Evolutionary conservation across 2,888 invertebrate genomes (phyloP).

Genomic region (Amiota communis): DNA sequence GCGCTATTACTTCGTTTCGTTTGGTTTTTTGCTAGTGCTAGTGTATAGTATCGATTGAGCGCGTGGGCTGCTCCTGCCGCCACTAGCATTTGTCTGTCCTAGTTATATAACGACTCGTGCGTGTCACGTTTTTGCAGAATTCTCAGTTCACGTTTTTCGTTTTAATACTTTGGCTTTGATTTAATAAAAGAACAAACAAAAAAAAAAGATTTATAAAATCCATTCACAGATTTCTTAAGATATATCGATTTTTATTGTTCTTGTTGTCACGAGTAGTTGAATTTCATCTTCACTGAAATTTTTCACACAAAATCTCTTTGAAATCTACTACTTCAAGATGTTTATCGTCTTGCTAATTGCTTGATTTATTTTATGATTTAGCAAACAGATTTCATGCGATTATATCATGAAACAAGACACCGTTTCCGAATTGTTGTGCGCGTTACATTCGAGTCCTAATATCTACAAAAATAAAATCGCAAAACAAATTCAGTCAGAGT

Average conservation of each 20-base stretch:
- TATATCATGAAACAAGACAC: too few species aligned
- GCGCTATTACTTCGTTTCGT: neutral
- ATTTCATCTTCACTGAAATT: constrained; percentile 10
- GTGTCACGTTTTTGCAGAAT: constrained; percentile 25
- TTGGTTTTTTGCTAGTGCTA: neutral
- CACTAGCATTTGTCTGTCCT: constrained; percentile 23
- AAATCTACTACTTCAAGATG: too few species aligned
- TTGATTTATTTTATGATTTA: neutral
- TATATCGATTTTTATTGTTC: constrained; percentile 13
- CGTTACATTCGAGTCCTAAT: constrained; percentile 2
- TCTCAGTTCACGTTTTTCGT: neutral
- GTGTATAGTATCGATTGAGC: constrained; percentile 34
- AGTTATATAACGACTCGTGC: constrained; percentile 40
- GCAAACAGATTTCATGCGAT: neutral
- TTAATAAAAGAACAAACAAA: too few species aligned
- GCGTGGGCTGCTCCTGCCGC: constrained; percentile 18
- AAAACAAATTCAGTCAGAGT: constrained; percentile 7
- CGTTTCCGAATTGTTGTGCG: neutral
- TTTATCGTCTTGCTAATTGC: neutral
- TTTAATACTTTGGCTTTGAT: neutral
- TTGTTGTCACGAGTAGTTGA: neutral
- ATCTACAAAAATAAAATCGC: constrained; percentile 16
- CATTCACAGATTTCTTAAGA: neutral
- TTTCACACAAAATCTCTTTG: neutral
- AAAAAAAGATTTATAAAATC: neutral